Evolutionary conservation across 2,113 vertebrate genomes (phyloP).

Genomic region (Bos taurus): ARS-UCD2.0 NW_020192292.1:799501-800000

Average conservation of each 20-base stretch:
- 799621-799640: not conserved
- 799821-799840: not conserved
- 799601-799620: not conserved
- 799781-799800: not conserved
- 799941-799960: not conserved
- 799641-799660: not conserved
- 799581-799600: not conserved
- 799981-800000: not conserved
- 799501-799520: not conserved
- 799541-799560: not conserved
- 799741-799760: not conserved
- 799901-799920: not conserved
- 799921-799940: not conserved
- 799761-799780: not conserved
- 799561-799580: not conserved
- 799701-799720: not conserved
- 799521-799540: not conserved
- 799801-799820: not conserved
- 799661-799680: not conserved
- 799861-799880: not conserved
- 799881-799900: not conserved
- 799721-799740: not conserved
- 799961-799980: not conserved
- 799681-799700: not conserved
- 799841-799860: not conserved